phyloP scores from a whole-genome alignment of 2,888 invertebrate species.

The Phragmatobia fuliginosa region DNA sequence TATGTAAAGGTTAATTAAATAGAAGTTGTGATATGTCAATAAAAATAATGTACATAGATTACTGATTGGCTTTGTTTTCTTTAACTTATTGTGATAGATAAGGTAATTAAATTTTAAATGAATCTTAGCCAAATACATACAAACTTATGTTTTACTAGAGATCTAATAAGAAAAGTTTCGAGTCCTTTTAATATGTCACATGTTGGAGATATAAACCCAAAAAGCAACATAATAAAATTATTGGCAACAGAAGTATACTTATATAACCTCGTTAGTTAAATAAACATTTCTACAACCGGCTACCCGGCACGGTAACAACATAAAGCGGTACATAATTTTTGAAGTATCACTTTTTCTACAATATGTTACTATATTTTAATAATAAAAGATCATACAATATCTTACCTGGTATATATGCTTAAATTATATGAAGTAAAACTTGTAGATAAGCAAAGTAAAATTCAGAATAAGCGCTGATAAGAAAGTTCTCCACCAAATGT shows the following conservation, averaged over 20 bases:
- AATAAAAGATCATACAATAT: neutral
- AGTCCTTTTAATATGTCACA: neutral
- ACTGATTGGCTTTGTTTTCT: neutral
- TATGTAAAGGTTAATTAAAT: neutral
- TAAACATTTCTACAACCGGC: neutral
- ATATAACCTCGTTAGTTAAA: slow-evolving; percentile 1
- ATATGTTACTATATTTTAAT: neutral
- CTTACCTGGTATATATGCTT: slow-evolving; percentile 1
- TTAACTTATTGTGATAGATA: neutral
- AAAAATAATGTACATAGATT: neutral
- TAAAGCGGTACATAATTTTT: neutral
- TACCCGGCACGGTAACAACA: neutral
- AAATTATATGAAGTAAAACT: neutral
- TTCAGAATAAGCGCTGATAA: neutral
- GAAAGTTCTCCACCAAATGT: neutral
- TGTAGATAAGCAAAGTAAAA: neutral
- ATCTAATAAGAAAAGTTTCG: neutral
- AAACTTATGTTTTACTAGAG: neutral
- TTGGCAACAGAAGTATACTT: neutral
- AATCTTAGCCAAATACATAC: neutral
- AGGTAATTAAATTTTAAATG: neutral
- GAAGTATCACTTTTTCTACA: neutral
- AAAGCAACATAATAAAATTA: neutral
- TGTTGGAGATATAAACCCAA: neutral
- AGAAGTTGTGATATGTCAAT: neutral